phyloP scores from a whole-genome alignment of 2,113 vertebrate genomes.

The Brachypodius melanocephalos region DNA sequence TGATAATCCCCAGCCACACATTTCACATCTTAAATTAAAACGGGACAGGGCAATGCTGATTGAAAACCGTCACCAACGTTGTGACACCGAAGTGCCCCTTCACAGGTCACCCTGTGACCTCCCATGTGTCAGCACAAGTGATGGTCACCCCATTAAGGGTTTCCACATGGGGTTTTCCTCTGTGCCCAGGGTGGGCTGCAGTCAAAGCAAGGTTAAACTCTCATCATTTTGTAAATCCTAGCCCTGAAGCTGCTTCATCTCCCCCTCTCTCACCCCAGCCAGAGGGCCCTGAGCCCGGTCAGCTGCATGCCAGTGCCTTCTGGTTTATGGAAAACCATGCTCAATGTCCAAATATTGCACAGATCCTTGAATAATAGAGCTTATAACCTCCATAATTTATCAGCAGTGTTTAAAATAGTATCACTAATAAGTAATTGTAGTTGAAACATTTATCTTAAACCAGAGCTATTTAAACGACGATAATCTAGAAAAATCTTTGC shows the following conservation, averaged over 20 bases:
- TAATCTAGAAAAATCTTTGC: background rate
- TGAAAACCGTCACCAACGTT: rapidly evolving
- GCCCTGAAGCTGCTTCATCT: background rate
- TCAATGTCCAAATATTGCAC: background rate
- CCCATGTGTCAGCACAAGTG: rapidly evolving
- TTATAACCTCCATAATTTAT: background rate
- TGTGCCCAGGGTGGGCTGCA: rapidly evolving
- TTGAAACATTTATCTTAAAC: background rate
- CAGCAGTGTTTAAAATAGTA: background rate
- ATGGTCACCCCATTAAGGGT: rapidly evolving
- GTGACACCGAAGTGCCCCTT: background rate
- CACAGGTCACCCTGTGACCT: background rate
- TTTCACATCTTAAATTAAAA: background rate
- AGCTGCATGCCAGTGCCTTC: background rate
- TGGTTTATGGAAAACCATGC: background rate
- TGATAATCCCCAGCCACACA: background rate
- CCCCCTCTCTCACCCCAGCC: background rate
- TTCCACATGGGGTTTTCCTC: rapidly evolving
- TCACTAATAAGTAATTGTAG: background rate
- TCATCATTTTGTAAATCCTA: background rate
- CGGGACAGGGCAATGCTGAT: background rate
- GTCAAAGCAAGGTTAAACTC: background rate
- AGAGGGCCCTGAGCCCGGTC: background rate
- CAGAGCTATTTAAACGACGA: background rate
- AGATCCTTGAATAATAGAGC: background rate